Evolutionary conservation across 2,888 invertebrate genomes (phyloP), one percentile per base, ranked within the genome.

Genomic region (Therioaphis trifolii): DNA sequence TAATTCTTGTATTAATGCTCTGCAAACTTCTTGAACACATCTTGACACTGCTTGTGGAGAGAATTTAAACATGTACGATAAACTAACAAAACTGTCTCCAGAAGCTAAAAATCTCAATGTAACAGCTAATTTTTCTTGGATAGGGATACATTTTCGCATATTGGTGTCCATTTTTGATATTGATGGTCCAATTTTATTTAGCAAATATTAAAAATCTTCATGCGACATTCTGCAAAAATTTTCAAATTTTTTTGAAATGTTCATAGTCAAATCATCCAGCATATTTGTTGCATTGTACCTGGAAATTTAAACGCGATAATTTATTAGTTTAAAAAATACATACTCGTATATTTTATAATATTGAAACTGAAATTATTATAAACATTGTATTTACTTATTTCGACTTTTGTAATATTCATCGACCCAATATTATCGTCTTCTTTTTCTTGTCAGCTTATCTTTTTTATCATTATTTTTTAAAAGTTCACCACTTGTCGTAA

Each of bases 41-140:
- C n/a, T n/a, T n/a, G n/a, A n/a, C n/a, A n/a, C n/a, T n/a, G n/a
- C n/a, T n/a, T n/a, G 27, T n/a, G n/a, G n/a, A n/a, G n/a, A n/a
- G n/a, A n/a, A n/a, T n/a, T n/a, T n/a, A n/a, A n/a, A n/a, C n/a
- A n/a, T n/a, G n/a, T n/a, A n/a, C n/a, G n/a, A n/a, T n/a, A n/a
- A n/a, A n/a, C n/a, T n/a, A n/a, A n/a, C n/a, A n/a, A n/a, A n/a
- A n/a, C n/a, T n/a, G n/a, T n/a, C n/a, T n/a, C n/a, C n/a, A n/a
- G 76, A 55, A 58, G 58, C 58, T 58, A 58, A n/a, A 58, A 29
- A 75, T 75, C 75, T 55, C n/a, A 74, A 55, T n/a, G 74, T 75
- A 55, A 75, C 76, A 21, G 61, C 55, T 76, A 76, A 12, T 35
- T 55, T 55, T 55, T 76, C 76, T 76, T 76, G 35, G 24, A 61